Conservation (phyloP, 2,888 invertebrate genomes). For the Heliothis peltigera region DNA sequence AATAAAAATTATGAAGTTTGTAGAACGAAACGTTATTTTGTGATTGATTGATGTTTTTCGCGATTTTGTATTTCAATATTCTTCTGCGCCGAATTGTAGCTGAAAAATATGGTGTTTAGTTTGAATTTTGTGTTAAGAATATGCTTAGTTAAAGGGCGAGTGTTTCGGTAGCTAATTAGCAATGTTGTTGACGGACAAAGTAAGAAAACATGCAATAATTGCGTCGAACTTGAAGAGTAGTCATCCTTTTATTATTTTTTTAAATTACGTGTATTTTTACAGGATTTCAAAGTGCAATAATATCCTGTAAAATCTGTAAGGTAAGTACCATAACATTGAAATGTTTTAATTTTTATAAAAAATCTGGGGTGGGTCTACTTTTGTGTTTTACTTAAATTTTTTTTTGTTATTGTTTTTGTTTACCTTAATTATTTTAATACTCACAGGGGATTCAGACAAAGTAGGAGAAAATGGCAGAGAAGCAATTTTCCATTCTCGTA, state of each 20-base stretch:
- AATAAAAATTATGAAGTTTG: neutral
- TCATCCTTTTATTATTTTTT: constrained; percentile 26
- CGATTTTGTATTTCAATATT: constrained; percentile 25
- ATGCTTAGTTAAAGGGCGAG: constrained; percentile 25
- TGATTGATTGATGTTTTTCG: constrained; percentile 45
- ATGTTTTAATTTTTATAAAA: neutral
- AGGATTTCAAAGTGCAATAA: constrained; percentile 40
- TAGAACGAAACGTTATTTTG: constrained; percentile 44
- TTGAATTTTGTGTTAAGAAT: constrained; percentile 39
- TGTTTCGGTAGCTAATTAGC: constrained; percentile 43
- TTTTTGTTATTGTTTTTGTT: constrained; percentile 30
- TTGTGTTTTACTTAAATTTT: neutral
- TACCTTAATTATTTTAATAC: constrained; percentile 29
- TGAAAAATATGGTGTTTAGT: constrained; percentile 50
- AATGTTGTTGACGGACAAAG: constrained; percentile 46
- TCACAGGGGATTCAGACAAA: constrained; percentile 33
- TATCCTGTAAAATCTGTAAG: constrained; percentile 21
- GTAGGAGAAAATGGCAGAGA: constrained; percentile 31
- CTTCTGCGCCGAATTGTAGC: constrained; percentile 39
- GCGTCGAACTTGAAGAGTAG: constrained; percentile 2
- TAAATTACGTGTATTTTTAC: constrained; percentile 25
- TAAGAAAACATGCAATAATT: constrained; percentile 31
- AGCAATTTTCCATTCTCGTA: constrained; percentile 32
- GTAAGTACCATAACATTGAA: constrained; percentile 30
- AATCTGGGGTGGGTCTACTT: constrained; percentile 17